These are phyloP conservation scores for Platyrinchus mystaceus DNA, from an alignment of 2,797 vertebrate genomes.

Conservation along the genomic window DNA sequence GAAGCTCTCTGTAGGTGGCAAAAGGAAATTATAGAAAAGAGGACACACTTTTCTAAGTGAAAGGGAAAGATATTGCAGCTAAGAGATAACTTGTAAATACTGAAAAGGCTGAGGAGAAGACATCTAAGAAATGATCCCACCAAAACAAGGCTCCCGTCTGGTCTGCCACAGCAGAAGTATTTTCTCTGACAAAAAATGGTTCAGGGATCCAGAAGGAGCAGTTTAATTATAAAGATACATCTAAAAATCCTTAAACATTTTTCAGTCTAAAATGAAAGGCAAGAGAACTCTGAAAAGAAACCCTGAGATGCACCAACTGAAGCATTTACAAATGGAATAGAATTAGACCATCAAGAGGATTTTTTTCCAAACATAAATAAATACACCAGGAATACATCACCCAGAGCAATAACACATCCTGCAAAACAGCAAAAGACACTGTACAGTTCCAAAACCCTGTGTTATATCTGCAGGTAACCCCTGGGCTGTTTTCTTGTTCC, in stretches of 20 bases:
- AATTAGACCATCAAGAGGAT: background rate
- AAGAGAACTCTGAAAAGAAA: background rate
- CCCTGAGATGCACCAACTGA: background rate
- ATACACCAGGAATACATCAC: background rate
- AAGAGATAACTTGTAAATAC: background rate
- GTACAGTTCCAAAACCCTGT: background rate
- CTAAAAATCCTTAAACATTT: background rate
- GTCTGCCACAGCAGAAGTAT: background rate
- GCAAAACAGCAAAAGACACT: background rate
- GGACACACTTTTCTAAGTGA: background rate
- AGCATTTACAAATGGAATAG: background rate
- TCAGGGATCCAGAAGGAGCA: background rate
- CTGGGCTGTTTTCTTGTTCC: background rate
- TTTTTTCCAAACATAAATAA: background rate
- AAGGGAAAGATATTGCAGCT: background rate
- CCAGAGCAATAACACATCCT: background rate
- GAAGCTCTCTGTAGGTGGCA: conserved; percentile 2
- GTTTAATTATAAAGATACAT: background rate
- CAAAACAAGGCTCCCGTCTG: background rate
- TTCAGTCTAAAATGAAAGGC: background rate
- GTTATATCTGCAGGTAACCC: background rate
- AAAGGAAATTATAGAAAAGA: conserved; percentile 50
- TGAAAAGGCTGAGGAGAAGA: background rate
- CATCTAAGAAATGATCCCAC: background rate
- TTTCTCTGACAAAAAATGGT: background rate